Evolutionary conservation across 2,888 invertebrate genomes (phyloP).

Genomic region (Temnothorax rugatulus): DNA sequence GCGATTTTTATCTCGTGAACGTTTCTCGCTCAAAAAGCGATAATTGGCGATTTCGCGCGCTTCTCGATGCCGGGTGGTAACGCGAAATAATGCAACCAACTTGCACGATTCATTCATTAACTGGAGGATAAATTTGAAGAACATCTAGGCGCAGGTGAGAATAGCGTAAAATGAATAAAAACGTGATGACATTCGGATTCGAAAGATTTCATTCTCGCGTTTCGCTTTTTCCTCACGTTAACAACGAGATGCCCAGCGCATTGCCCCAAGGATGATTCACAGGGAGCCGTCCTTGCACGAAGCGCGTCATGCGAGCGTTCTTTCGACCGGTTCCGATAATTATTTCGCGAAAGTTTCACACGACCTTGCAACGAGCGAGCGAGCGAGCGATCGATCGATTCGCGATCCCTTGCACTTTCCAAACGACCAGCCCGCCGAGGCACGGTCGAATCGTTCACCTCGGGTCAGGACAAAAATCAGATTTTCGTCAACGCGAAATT

Average conservation of each 20-base stretch:
- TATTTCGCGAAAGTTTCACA: slow-evolving; percentile 66
- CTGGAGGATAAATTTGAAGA: neutral
- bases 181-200: neutral
- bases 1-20: neutral
- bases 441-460: neutral
- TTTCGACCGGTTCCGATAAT: slow-evolving; percentile 61
- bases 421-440: neutral
- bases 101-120: neutral
- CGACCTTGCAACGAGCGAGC: slow-evolving; percentile 32
- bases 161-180: neutral
- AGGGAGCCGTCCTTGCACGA: slow-evolving; percentile 52
- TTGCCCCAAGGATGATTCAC: slow-evolving; percentile 64
- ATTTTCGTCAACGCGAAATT: neutral
- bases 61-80: neutral
- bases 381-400: slow-evolving; percentile 28
- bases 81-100: neutral
- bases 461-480: neutral
- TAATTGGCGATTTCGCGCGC: neutral
- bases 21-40: neutral
- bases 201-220: neutral
- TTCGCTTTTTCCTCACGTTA: neutral
- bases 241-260: neutral
- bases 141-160: neutral
- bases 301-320: slow-evolving; percentile 50
- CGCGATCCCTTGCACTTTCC: slow-evolving; percentile 29